A percentile compares a stretch with the other conserved stretches of the same genome.
Conservation (phyloP, 2,113 vertebrate species). For the Ibidorhyncha struthersii region DNA sequence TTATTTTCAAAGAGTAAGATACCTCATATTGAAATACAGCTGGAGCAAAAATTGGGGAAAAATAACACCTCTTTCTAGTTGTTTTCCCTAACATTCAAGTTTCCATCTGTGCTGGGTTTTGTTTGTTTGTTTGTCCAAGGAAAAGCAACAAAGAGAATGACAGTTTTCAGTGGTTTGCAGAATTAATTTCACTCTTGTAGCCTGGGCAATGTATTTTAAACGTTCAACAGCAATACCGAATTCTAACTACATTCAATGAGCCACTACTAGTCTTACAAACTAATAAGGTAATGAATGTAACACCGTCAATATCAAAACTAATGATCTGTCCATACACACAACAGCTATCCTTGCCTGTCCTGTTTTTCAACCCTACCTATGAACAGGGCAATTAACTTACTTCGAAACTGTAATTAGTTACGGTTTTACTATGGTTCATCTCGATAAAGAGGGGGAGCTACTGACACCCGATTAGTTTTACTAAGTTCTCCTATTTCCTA, state of each 20-base stretch:
- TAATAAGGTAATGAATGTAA: background rate
- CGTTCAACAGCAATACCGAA: background rate
- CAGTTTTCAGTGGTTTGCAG: background rate
- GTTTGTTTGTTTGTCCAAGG: background rate
- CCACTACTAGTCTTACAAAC: background rate
- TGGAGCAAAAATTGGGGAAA: background rate
- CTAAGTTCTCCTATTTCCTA: background rate
- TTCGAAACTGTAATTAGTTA: background rate
- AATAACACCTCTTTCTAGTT: background rate
- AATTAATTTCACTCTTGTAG: background rate
- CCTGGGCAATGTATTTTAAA: background rate
- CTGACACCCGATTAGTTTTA: background rate
- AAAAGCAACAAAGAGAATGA: background rate
- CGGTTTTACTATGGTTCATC: background rate
- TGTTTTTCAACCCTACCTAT: background rate
- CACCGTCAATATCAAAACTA: background rate
- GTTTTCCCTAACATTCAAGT: background rate
- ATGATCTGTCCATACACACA: accelerated
- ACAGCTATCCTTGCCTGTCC: background rate
- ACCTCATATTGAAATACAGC: background rate
- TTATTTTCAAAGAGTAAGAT: background rate
- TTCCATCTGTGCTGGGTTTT: background rate
- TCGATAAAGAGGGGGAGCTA: background rate
- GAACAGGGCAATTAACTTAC: background rate
- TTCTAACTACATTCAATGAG: background rate